Evolutionary conservation across 2,888 invertebrate genomes (phyloP).

Genomic region (Melitaea athalia): DNA sequence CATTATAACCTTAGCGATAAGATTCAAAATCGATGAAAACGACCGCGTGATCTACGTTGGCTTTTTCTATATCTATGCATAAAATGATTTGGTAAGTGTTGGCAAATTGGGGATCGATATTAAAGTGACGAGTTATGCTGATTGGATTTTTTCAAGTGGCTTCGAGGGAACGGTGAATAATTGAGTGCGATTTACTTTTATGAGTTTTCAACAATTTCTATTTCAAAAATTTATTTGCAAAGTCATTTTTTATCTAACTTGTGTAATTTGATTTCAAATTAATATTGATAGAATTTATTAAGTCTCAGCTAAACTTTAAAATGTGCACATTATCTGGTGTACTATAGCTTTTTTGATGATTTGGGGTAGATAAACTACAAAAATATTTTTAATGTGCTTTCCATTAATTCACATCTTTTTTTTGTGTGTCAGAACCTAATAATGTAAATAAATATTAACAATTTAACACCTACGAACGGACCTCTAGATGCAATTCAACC

Average conservation of each 20-base stretch:
- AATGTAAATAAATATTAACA: background rate
- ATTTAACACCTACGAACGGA: background rate
- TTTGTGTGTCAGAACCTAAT: no score
- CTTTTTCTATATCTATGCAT: constrained; percentile 73
- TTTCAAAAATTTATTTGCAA: constrained; percentile 41
- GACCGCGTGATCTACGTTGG: constrained; percentile 50
- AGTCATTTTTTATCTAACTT: constrained; percentile 35
- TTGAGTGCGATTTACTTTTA: constrained; percentile 73
- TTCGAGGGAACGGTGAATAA: constrained; percentile 74
- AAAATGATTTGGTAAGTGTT: constrained; percentile 79
- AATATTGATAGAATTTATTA: background rate
- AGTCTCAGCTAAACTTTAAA: background rate
- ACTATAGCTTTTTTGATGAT: background rate
- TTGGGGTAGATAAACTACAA: background rate
- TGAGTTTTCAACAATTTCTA: constrained; percentile 47
- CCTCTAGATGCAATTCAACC: constrained; percentile 8
- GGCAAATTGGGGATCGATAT: constrained; percentile 79
- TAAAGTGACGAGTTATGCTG: constrained; percentile 81
- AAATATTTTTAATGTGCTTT: background rate
- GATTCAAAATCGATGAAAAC: constrained; percentile 55
- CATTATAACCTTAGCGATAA: constrained; percentile 57
- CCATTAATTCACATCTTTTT: background rate
- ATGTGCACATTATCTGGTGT: background rate
- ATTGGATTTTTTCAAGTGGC: constrained; percentile 81
- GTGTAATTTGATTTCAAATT: constrained; percentile 15